Base-by-base conservation (phyloP, 2,888 invertebrate species). In the Drosophila kanekoi region DNA sequence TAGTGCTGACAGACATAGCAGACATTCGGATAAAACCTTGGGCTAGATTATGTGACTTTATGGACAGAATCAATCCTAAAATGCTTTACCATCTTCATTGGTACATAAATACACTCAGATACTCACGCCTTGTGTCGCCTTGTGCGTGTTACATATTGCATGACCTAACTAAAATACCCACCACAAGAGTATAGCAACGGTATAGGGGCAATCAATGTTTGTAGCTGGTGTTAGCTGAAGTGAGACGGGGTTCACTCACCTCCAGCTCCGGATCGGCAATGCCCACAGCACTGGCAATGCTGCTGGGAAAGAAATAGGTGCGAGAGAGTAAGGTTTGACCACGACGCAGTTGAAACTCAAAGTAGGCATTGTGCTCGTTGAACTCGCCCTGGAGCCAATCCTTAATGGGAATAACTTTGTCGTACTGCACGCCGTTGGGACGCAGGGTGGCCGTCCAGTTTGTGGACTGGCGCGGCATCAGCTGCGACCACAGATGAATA, bases 261-360 rank as follows among this genome's bases (percentile, higher is more conserved):
- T 93, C 89, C 43, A 96, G 92, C n/a, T 92, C 91, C 1, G 96
- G 94, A 75, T 92, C 82, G 45, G 87, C 91, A 43, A 95, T 90
- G 0, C 94, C 94, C 65, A 91, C 91, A 1, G 94, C 92, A 40
- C 93, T 84, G 79, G 95, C 95, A 43, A 96, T 92, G 16, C 93
- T 91, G 40, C 90, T 93, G 0, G 96, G 95, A 81, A 96, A 95
- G 4, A 95, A 92, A 80, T 94, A 96, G 89, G 96, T 96, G 60
- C 93, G 93, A 0, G 96, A 95, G 3, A 95, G 93, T 1, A 93
- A 90, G 1, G 92, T 89, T 0, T 62, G 33, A 0, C 91, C 89
- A 4, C 94, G 92, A 66, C 91, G 92, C n/a, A 96, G 88, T 2
- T 94, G 92, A 68, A 94, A 94, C 79, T 92, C 90, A 2, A 91